These are phyloP conservation scores for Vombatus ursinus DNA, from an alignment of 2,113 vertebrate genomes.

Conservation along the genomic window DNA sequence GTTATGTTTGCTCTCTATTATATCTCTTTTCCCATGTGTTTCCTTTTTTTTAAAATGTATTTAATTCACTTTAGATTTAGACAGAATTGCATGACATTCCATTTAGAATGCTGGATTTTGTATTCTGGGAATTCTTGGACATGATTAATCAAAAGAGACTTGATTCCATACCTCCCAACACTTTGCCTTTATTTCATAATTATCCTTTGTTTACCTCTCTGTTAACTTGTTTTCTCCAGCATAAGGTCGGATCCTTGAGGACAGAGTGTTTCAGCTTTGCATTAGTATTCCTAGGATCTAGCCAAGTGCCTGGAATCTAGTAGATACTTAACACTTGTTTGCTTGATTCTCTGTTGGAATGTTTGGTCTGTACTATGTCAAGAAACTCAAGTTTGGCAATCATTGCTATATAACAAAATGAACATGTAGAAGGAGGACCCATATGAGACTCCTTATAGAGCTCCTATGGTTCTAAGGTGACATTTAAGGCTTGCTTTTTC, in stretches of 20 bases:
- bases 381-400: background rate
- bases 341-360: background rate
- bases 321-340: background rate
- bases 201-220: background rate
- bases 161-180: background rate
- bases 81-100: background rate
- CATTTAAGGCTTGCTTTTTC: background rate
- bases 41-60: background rate
- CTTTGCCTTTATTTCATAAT: too few relatives aligned
- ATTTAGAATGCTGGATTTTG: background rate
- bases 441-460: background rate
- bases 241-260: background rate
- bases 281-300: background rate
- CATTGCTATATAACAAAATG: background rate
- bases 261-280: background rate
- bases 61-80: background rate
- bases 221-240: background rate
- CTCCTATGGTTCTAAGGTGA: background rate
- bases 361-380: background rate
- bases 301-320: background rate
- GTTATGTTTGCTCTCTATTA: background rate
- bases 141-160: background rate
- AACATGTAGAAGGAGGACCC: background rate
- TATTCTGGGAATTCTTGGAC: background rate
- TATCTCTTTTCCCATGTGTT: background rate